Evolutionary conservation across 2,113 vertebrate species (phyloP).

Genomic region (Anarhynchus alexandrinus): DNA sequence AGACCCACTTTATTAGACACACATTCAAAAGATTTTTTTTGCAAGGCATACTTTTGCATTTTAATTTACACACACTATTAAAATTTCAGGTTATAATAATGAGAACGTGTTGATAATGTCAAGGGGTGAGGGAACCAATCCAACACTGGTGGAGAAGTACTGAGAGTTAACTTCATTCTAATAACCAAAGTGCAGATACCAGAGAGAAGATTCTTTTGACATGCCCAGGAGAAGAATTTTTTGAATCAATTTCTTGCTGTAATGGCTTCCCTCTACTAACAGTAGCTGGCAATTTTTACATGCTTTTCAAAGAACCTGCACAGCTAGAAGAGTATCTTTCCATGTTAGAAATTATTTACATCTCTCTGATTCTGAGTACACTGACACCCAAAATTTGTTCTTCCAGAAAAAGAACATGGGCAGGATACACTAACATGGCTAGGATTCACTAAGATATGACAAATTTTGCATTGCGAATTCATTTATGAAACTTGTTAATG

Average conservation of each 20-base stretch:
- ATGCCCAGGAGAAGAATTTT: not conserved
- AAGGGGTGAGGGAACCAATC: conserved; percentile 13
- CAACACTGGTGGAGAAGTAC: not conserved
- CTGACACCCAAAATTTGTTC: not conserved
- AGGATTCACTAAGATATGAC: not conserved
- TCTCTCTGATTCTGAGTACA: not conserved
- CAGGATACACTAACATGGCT: not conserved
- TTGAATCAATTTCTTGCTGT: conserved; percentile 33
- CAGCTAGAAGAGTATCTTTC: not conserved
- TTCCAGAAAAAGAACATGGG: not conserved
- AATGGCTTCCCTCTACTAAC: not conserved
- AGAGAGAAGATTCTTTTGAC: conserved; percentile 6
- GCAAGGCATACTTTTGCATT: not conserved
- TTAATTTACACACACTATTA: conserved; percentile 40
- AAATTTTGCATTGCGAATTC: not conserved
- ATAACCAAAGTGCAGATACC: conserved; percentile 4
- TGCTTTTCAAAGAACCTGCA: not conserved
- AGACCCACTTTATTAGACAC: not conserved
- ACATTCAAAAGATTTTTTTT: not conserved
- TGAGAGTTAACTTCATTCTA: conserved; percentile 48
- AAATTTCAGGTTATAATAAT: conserved; percentile 61
- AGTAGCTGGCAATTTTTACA: not conserved
- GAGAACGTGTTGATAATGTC: conserved; percentile 35
- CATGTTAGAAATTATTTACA: not conserved
- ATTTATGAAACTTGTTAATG: not conserved